Evolutionary conservation across 2,888 invertebrate genomes (phyloP), one percentile per base, ranked within the genome.

Genomic region (Ormyrus rosae): DNA sequence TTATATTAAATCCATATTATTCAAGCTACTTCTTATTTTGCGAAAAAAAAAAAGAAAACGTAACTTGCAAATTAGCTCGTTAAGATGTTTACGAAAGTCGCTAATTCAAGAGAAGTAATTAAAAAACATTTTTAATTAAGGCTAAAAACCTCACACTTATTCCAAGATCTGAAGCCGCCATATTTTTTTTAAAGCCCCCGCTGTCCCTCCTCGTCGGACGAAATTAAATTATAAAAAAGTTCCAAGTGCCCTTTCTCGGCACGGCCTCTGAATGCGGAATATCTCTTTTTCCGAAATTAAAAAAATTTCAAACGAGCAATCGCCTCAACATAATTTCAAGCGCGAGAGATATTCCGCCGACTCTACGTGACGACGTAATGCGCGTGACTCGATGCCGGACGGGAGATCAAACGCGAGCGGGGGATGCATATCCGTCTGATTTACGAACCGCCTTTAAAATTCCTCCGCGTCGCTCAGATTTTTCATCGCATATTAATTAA

Each of bases 361-460:
- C 34, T 5, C 19, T 45, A n/a, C 45, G 68, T 53, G 61, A 60
- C 75, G 61, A n/a, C 58, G 53, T 63, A 58, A 46, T 13, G 67
- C 67, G n/a, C 65, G 65, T 63, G 74, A 65, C 67, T 67, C 10
- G 58, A 9, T 13, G 55, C 13, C 34, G 51, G 51, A 61, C 68
- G 68, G 61, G 68, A 68, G 75, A 75, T 75, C 68, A 75, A 75
- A 75, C 58, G 45, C 8, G 56, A 34, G 53, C 48, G 68, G 76
- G 63, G 76, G 11, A 53, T 4, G 34, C 34, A 4, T 48, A 68
- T 69, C 11, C 51, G 10, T 58, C 67, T 72, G 67, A 78, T 68
- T 78, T 73, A 72, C n/a, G 46, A 53, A 51, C 61, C 61, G 60
- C 46, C 69, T 67, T 78, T 78, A 72, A 72, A 78, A 78, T 65